A percentile compares a stretch with the other conserved stretches of the same genome.
Evolutionary conservation across 2,113 vertebrate genomes (phyloP).

Genomic region (Anoplopoma fimbria): DNA sequence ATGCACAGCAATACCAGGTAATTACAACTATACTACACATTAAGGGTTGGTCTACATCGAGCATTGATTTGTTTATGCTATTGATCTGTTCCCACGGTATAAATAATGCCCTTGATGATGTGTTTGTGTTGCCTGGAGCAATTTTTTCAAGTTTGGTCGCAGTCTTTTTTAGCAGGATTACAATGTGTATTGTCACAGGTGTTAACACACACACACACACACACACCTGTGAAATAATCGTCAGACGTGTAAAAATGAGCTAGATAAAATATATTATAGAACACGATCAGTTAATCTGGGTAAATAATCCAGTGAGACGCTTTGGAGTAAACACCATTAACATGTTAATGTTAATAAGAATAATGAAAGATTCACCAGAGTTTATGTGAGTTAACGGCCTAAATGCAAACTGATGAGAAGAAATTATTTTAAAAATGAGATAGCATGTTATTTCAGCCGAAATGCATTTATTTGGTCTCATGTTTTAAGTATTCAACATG

Average conservation of each 20-base stretch:
- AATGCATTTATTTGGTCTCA: neutral
- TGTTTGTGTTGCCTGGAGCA: slow-evolving; percentile 22
- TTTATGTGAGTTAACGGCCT: neutral
- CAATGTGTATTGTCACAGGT: slow-evolving; percentile 1
- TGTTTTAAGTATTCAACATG: neutral
- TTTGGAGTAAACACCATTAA: slow-evolving; percentile 35
- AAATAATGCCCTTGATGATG: slow-evolving; percentile 40
- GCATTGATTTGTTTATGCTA: slow-evolving; percentile 64
- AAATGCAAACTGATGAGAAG: too few species aligned
- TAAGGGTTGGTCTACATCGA: slow-evolving; percentile 24
- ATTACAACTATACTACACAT: slow-evolving; percentile 36
- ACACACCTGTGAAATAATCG: neutral
- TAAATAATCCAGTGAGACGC: neutral
- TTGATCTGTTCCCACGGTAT: slow-evolving; percentile 58
- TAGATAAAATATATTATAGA: neutral
- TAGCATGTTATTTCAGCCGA: too few species aligned
- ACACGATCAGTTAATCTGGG: neutral
- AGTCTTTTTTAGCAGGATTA: slow-evolving; percentile 8
- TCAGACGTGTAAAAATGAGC: neutral
- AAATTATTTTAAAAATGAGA: too few species aligned
- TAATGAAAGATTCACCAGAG: neutral
- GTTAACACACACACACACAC: neutral
- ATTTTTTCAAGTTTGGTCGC: neutral
- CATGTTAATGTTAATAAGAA: slow-evolving; percentile 25
- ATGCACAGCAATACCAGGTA: slow-evolving; percentile 16